These are phyloP conservation scores for Tupiocoris notatus DNA, from an alignment of 2,888 invertebrate genomes.

Conservation along the genomic window DNA sequence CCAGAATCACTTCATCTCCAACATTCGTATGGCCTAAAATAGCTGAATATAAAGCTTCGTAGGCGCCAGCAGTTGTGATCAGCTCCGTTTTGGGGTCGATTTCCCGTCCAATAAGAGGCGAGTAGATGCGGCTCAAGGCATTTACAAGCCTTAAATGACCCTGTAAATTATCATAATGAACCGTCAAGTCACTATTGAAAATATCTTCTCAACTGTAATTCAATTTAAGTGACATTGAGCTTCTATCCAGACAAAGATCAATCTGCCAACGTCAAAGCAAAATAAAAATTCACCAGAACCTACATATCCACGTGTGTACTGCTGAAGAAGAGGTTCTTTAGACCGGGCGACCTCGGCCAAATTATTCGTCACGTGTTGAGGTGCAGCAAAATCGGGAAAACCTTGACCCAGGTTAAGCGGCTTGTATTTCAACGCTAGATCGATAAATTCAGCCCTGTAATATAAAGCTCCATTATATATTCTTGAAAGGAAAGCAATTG, in stretches of 20 bases:
- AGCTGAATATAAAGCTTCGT: slow-evolving; percentile 85
- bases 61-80: slow-evolving; percentile 88
- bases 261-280: not conserved
- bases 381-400: slow-evolving; percentile 89
- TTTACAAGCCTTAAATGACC: slow-evolving; percentile 88
- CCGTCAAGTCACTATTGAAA: not conserved
- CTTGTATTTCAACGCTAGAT: slow-evolving; percentile 76
- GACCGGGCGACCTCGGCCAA: slow-evolving; percentile 67
- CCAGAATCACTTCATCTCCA: slow-evolving; percentile 90
- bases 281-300: slow-evolving; percentile 57
- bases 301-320: slow-evolving; percentile 93
- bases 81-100: slow-evolving; percentile 84
- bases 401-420: slow-evolving; percentile 94
- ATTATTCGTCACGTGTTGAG: slow-evolving; percentile 75
- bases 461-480: too few relatives aligned
- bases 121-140: slow-evolving; percentile 80
- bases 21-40: slow-evolving; percentile 83
- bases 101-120: slow-evolving; percentile 68
- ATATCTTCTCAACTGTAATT: not conserved
- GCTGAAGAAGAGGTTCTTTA: slow-evolving; percentile 72
- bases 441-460: slow-evolving; percentile 85
- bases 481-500: not conserved
- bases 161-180: slow-evolving; percentile 62
- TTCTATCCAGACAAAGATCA: too few relatives aligned
- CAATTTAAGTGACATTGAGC: not conserved